A percentile compares a stretch with the other conserved stretches of the same genome.
Evolutionary conservation across 1,140 invertebrate species (phyloP).

Genomic region (Ips nitidus): DNA sequence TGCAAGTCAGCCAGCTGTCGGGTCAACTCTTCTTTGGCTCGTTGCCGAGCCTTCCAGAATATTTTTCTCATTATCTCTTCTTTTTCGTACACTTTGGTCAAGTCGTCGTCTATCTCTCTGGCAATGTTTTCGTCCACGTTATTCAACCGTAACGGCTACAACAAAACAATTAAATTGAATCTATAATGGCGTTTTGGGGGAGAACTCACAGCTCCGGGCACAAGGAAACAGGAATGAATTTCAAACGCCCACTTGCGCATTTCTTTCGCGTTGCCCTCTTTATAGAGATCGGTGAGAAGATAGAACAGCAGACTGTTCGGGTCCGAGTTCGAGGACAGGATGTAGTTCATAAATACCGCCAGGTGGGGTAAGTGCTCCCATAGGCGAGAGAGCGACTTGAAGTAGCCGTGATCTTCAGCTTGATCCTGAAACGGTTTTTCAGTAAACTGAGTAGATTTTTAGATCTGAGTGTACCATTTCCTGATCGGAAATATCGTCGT

Average conservation of each 20-base stretch:
- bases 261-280: conserved; percentile 82
- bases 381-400: conserved; percentile 70
- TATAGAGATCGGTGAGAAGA: conserved; percentile 82
- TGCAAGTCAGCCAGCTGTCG: conserved; percentile 89
- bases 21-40: conserved; percentile 83
- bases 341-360: conserved; percentile 87
- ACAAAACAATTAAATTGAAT: conserved; percentile 43
- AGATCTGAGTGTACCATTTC: conserved; percentile 61
- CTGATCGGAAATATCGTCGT: conserved; percentile 86
- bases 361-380: conserved; percentile 74
- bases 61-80: conserved; percentile 85
- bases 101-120: conserved; percentile 83
- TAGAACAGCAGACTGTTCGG: conserved; percentile 85
- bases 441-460: neutral
- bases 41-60: conserved; percentile 82
- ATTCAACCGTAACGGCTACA: conserved; percentile 76
- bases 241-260: conserved; percentile 97
- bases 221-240: conserved; percentile 94
- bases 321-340: conserved; percentile 79
- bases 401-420: conserved; percentile 77
- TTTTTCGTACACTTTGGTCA: conserved; percentile 80
- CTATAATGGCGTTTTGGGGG: neutral
- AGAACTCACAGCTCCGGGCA: conserved; percentile 75
- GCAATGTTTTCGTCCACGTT: conserved; percentile 86
- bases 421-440: conserved; percentile 56